Evolutionary conservation across 2,888 invertebrate species (phyloP), one percentile per base, ranked within the genome.

Genomic region (Drosophila longiperda): DNA sequence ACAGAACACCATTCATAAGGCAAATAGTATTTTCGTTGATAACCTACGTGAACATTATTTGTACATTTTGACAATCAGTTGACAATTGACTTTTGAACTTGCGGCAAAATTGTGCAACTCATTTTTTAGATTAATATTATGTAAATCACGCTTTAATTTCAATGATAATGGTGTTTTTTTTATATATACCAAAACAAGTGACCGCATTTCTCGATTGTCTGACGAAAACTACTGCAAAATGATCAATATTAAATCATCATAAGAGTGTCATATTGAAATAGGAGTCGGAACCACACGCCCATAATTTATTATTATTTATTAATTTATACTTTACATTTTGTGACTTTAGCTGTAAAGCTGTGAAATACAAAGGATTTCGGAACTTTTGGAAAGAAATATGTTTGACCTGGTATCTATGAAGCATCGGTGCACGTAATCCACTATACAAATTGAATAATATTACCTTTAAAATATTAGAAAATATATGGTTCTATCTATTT

Each of bases 1-100:
- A 36, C 53, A 32, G 23, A 34, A 9, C 15, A 49, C 57, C 8
- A 20, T 29, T 36, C n/a, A 45, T 48, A 33, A 54, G 17, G 2
- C 11, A 7, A 32, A 62, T 36, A 40, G n/a, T n/a, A 52, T 23
- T n/a, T 32, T 38, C 60, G 17, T 26, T 40, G 73, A 65, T 70
- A 70, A 40, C 38, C 45, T 29, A 17, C 57, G 36, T 60, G 45
- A 71, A 60, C 32, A 26, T 6, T 20, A 40, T 55, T 20, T 26
- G 1, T n/a, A 33, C 3, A 20, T 33, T 38, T 62, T 7, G n/a
- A 26, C 23, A 38, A 45, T 45, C 23, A 29, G 29, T 29, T 29
- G 29, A 6, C 29, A 29, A 29, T 26, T 54, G 26, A 54, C 36
- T 4, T 12, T 23, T 26, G 2, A 17, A 23, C 3, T 20, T 45